Percentiles rank a stretch among this genome's conserved stretches.
Conservation (phyloP, 1,140 invertebrate genomes). For the Sipha flava region DNA sequence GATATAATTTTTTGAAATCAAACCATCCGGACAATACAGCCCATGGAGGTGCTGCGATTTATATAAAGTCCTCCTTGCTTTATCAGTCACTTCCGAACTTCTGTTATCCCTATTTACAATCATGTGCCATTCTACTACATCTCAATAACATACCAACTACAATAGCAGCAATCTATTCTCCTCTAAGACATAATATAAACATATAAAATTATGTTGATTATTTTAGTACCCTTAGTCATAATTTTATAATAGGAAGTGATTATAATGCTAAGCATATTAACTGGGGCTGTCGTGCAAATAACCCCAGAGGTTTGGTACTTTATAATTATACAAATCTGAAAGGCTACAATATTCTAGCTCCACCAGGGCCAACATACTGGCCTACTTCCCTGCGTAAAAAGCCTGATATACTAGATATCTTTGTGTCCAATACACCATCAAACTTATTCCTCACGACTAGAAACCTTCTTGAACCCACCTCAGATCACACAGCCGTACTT, state of each 20-base stretch:
- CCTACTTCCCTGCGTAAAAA: not conserved
- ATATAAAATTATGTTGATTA: constrained; percentile 38
- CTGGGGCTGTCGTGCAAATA: too few relatives aligned
- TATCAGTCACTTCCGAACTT: not conserved
- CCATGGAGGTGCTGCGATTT: too few relatives aligned
- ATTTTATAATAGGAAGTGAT: constrained; percentile 39
- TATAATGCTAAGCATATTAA: constrained; percentile 16
- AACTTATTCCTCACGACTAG: not conserved
- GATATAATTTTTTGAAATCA: not conserved
- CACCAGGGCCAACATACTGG: not conserved
- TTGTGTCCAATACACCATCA: not conserved
- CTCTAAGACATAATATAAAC: constrained; percentile 39
- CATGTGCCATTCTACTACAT: constrained; percentile 4
- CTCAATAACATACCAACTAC: too few relatives aligned
- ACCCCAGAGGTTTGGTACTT: too few relatives aligned
- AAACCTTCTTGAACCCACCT: not conserved
- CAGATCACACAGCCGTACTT: not conserved
- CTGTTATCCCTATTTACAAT: not conserved
- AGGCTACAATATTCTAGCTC: constrained; percentile 27
- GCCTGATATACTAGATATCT: too few relatives aligned
- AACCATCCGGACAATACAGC: not conserved
- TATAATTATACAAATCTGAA: constrained; percentile 35
- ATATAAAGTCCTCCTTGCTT: too few relatives aligned
- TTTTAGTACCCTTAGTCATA: constrained; percentile 40
- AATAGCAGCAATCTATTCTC: too few relatives aligned